Base-by-base conservation (phyloP, 2,888 invertebrate genomes). In the Andrena minutula region DNA sequence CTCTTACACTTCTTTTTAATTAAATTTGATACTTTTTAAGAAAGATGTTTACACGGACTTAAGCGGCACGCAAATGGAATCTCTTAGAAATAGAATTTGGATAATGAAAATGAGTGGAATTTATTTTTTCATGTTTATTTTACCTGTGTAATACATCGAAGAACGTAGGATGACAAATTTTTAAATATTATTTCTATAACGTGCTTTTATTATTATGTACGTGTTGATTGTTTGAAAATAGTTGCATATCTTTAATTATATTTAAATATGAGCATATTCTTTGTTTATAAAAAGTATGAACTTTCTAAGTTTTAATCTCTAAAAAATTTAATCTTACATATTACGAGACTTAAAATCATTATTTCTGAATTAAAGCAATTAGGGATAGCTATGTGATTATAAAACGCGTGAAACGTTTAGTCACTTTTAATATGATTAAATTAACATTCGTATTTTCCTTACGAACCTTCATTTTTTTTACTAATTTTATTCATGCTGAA, bases 81-180 rank as follows among this genome's bases (percentile, higher is more conserved):
- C 8, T 32, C 32, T 2, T 12, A 41, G 12, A 41, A 16, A 41
- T 41, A 41, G 16, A 12, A 41, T 41, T 41, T 16, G 41, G 12
- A 1, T 41, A 41, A 41, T 41, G 41, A 41, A 41, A 16, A 41
- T 16, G 41, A 12, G 41, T 16, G 41, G 16, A 41, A 41, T 41
- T 41, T 16, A 41, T 41, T 41, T 41, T 41, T 41, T 41, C 41
- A 41, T 41, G 41, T 41, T 41, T 41, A 41, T 41, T 58, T 58
- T 58, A 58, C 58, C 26, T 28, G 26, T 20, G 28, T 16, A 28
- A 58, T 28, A 28, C 28, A 58, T n/a, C 28, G 28, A 26, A 58
- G 58, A 58, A 58, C 26, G 26, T 28, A 58, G 16, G 28, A 58
- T 58, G 58, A 26, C 16, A 58, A 16, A 58, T 51, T 58, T 58